Percentiles rank a stretch among this genome's conserved stretches.
Conservation (phyloP, 2,113 vertebrate genomes). For the Phylloscopus whistleri region DNA sequence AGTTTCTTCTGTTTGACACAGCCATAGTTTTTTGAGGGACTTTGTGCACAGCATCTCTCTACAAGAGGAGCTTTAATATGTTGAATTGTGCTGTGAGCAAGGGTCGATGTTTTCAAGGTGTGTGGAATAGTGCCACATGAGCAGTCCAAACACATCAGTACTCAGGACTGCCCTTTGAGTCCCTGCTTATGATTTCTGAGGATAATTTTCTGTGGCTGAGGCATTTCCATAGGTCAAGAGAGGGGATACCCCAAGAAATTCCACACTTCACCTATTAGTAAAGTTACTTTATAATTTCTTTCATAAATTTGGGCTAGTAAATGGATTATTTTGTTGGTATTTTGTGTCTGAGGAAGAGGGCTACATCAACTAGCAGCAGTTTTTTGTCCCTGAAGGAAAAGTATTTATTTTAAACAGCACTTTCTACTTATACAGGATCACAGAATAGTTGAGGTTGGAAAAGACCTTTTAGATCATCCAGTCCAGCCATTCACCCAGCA, state of each 20-base stretch:
- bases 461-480: not conserved
- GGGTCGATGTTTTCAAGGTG: not conserved
- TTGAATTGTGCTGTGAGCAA: not conserved
- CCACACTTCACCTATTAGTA: not conserved
- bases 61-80: not conserved
- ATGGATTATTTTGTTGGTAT: not conserved
- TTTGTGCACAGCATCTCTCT: not conserved
- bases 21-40: not conserved
- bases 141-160: not conserved
- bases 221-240: slow-evolving; percentile 1
- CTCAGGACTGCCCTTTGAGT: not conserved
- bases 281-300: not conserved
- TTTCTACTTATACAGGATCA: not conserved
- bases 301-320: not conserved
- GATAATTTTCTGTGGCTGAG: not conserved
- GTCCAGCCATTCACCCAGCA: not conserved
- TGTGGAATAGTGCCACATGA: not conserved
- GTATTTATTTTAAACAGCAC: not conserved
- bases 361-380: not conserved
- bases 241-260: not conserved
- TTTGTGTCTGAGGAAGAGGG: not conserved
- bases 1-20: not conserved
- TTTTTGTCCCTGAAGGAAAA: slow-evolving; percentile 1
- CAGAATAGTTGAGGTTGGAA: not conserved
- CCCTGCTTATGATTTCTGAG: not conserved